These are phyloP conservation scores for Protobothrops flavoviridis DNA, from an alignment of 2,113 vertebrate genomes.

Conservation along the genomic window DNA sequence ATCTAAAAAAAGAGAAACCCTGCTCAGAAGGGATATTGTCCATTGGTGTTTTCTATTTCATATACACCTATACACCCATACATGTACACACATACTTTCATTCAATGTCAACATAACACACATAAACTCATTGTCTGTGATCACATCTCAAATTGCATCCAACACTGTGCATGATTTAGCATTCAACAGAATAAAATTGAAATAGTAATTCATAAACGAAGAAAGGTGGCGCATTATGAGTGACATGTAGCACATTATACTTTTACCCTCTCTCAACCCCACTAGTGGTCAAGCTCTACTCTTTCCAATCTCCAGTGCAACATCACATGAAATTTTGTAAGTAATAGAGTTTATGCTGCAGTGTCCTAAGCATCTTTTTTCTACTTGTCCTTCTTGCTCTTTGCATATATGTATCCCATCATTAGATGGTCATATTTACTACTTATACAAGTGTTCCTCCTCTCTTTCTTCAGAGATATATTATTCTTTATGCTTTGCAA, in stretches of 20 bases:
- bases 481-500: neutral
- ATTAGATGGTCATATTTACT: neutral
- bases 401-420: neutral
- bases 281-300: neutral
- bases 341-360: neutral
- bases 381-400: neutral
- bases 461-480: neutral
- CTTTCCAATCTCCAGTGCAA: neutral
- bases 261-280: neutral
- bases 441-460: neutral
- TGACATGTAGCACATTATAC: neutral
- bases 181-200: neutral
- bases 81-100: neutral
- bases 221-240: neutral
- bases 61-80: neutral
- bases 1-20: neutral
- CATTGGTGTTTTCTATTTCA: neutral
- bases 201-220: neutral
- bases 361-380: neutral
- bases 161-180: neutral
- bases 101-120: neutral
- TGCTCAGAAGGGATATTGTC: neutral
- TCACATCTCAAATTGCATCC: neutral
- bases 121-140: neutral
- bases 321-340: neutral